These are phyloP conservation scores for Argyresthia albistria DNA, from an alignment of 2,888 invertebrate species.

Conservation along the genomic window DNA sequence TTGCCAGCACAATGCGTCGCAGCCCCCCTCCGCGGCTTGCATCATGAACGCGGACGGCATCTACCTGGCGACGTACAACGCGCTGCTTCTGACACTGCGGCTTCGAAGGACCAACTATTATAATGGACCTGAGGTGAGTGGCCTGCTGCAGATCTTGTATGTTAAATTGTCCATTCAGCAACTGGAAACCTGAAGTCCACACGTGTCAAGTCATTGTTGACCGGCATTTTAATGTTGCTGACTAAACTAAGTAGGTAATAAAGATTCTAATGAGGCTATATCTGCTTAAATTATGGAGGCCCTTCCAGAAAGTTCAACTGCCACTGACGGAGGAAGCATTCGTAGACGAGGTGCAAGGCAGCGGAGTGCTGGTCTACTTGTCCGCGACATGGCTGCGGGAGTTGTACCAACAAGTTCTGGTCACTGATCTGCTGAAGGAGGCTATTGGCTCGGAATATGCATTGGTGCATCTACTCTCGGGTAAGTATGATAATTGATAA, in stretches of 20 bases:
- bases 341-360: constrained; percentile 92
- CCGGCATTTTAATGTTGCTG: no score
- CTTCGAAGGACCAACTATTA: constrained; percentile 86
- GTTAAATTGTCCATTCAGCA: background rate
- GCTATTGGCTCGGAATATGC: constrained; percentile 80
- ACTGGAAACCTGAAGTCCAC: no score
- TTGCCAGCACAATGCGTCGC: constrained; percentile 82
- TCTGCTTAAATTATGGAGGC: no score
- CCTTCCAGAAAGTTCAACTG: constrained; percentile 44
- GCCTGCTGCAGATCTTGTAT: background rate
- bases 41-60: constrained; percentile 97
- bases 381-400: constrained; percentile 95
- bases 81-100: constrained; percentile 85
- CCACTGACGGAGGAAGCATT: constrained; percentile 88
- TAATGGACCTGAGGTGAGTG: constrained; percentile 60
- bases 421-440: constrained; percentile 78
- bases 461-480: constrained; percentile 81
- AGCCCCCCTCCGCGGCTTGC: constrained; percentile 76
- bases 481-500: constrained; percentile 58
- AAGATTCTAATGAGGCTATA: no score
- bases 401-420: constrained; percentile 89
- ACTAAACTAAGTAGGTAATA: no score
- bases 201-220: no score
- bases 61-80: constrained; percentile 91
- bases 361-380: constrained; percentile 92